A percentile compares a stretch with the other conserved stretches of the same genome.
These are phyloP conservation scores for Onychomys leucogaster DNA, from an alignment of 2,797 vertebrate species.

Conservation along the genomic window DNA sequence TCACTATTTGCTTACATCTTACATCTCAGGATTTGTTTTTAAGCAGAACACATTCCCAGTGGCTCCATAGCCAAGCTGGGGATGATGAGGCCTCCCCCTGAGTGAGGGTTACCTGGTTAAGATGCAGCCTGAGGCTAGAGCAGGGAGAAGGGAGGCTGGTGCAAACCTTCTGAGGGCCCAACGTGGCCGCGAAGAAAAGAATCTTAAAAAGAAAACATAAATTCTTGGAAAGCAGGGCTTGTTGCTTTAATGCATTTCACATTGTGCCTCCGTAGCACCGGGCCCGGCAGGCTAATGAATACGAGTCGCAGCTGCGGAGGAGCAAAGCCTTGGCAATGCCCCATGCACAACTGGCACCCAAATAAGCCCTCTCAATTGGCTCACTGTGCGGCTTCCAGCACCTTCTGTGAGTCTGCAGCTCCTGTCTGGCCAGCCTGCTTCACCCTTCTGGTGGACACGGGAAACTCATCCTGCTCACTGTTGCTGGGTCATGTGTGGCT, in stretches of 20 bases:
- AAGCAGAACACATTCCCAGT: neutral
- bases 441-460: neutral
- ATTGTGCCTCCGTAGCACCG: neutral
- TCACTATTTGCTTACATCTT: neutral
- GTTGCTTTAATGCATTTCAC: slow-evolving; percentile 62
- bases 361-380: neutral
- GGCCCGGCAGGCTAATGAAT: neutral
- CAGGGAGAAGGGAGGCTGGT: neutral
- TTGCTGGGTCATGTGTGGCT: neutral
- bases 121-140: neutral
- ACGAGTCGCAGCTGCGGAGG: neutral
- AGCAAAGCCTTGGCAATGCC: neutral
- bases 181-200: neutral
- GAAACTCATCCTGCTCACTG: neutral
- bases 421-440: neutral
- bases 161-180: neutral
- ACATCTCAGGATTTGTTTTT: neutral
- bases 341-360: neutral
- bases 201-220: neutral
- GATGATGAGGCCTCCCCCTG: neutral
- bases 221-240: slow-evolving; percentile 47
- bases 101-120: neutral
- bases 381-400: neutral
- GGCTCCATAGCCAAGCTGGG: neutral
- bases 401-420: neutral